Conservation (phyloP, 2,113 vertebrate species). For the Otus sunia region DNA sequence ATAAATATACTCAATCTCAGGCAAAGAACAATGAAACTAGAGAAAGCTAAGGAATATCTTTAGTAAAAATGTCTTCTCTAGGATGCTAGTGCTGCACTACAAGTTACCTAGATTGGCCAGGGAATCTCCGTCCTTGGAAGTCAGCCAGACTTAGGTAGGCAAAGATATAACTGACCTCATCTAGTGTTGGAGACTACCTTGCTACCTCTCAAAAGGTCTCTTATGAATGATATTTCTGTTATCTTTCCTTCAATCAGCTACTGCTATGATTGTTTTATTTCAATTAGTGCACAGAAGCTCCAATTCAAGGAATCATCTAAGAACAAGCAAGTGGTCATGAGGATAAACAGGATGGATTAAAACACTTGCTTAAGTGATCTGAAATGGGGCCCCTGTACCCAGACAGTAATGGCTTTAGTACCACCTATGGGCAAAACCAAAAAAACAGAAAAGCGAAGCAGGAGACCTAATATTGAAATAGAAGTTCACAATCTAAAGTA, state of each 20-base stretch:
- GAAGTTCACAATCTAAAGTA: not conserved
- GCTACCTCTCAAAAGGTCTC: not conserved
- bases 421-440: fast-evolving
- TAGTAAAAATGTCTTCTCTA: not conserved
- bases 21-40: not conserved
- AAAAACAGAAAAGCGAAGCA: not conserved
- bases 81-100: not conserved
- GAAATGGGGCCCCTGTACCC: not conserved
- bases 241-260: not conserved
- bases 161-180: not conserved
- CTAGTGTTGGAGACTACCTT: not conserved
- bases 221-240: not conserved
- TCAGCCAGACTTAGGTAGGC: not conserved
- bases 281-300: not conserved
- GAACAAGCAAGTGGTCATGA: not conserved
- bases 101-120: not conserved
- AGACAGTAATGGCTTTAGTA: not conserved
- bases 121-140: not conserved
- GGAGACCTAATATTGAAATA: not conserved
- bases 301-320: not conserved
- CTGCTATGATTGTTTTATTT: not conserved
- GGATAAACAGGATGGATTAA: not conserved
- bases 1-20: not conserved
- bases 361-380: not conserved
- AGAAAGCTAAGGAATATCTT: not conserved